Percentiles rank a stretch among this genome's conserved stretches.
Evolutionary conservation across 64 coral and sea anemone species (phyloP).

Genomic region (Dendrophyllia cribrosa): DNA sequence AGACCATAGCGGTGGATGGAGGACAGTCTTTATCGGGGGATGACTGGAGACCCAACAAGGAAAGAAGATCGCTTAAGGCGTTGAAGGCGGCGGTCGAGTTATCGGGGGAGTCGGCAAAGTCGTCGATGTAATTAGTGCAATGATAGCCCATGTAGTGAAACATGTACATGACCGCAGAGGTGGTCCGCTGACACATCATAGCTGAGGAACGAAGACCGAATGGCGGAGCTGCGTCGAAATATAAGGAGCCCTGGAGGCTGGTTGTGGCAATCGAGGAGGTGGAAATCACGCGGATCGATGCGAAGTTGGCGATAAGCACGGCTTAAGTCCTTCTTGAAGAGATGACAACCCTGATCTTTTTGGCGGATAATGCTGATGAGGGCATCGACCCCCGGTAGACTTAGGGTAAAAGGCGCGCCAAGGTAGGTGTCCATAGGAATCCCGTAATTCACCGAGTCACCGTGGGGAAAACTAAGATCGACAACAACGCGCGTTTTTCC

Average conservation of each 20-base stretch:
- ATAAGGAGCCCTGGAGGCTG: not conserved
- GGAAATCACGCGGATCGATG: not conserved
- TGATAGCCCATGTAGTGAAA: not conserved
- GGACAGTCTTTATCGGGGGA: not conserved
- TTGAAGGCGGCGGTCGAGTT: not conserved
- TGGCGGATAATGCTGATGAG: constrained; percentile 16
- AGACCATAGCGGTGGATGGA: not conserved
- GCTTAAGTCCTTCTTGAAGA: constrained; percentile 42
- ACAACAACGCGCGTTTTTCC: too few relatives aligned
- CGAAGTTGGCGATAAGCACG: constrained; percentile 36
- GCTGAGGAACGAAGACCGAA: not conserved
- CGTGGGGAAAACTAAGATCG: not conserved
- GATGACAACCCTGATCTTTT: constrained; percentile 1
- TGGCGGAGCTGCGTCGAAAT: not conserved
- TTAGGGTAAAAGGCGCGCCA: not conserved
- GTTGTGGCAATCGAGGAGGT: not conserved
- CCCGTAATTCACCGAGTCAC: not conserved
- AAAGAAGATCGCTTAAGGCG: not conserved
- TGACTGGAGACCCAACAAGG: not conserved
- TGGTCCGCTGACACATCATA: constrained; percentile 13
- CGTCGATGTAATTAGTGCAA: constrained; percentile 6
- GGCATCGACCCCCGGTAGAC: not conserved
- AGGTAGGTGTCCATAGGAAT: constrained; percentile 30
- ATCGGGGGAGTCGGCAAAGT: not conserved
- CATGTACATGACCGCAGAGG: not conserved